phyloP scores from a whole-genome alignment of 2,888 invertebrate species.

The Dastarcus helophoroides region DNA sequence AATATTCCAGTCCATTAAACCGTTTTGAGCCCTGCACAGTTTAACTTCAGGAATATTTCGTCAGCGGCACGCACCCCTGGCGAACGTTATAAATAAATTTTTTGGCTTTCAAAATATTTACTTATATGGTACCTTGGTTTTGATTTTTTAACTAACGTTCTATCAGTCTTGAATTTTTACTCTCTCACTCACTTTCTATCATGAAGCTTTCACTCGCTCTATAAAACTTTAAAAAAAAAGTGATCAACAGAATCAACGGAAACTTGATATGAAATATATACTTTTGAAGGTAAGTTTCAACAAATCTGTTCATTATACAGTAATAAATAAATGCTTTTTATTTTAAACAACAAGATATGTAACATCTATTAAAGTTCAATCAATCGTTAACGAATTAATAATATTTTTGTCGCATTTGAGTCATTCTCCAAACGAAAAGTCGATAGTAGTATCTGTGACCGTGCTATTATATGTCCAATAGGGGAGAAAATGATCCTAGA shows the following conservation, averaged over 20 bases:
- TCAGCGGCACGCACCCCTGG: constrained; percentile 7
- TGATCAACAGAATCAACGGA: background rate
- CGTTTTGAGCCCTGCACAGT: constrained; percentile 23
- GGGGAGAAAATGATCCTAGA: constrained; percentile 10
- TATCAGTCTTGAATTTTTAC: constrained; percentile 31
- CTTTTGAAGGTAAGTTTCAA: background rate
- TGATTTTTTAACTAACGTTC: constrained; percentile 27
- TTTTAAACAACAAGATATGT: constrained; percentile 29
- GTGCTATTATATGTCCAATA: constrained; percentile 14
- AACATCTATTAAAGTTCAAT: constrained; percentile 27
- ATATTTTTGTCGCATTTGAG: constrained; percentile 7
- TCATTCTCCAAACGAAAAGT: constrained; percentile 11
- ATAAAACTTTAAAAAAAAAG: background rate
- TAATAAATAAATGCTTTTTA: constrained; percentile 15
- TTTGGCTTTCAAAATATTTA: constrained; percentile 16
- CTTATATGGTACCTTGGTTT: constrained; percentile 16
- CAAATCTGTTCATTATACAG: constrained; percentile 5
- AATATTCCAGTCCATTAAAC: constrained; percentile 22
- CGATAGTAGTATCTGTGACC: constrained; percentile 17
- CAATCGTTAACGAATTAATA: constrained; percentile 11
- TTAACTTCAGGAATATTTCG: constrained; percentile 16
- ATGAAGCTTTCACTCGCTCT: constrained; percentile 20
- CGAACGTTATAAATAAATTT: constrained; percentile 13
- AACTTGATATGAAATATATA: constrained; percentile 1
- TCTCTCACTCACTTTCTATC: constrained; percentile 21